phyloP scores from a whole-genome alignment of 2,888 invertebrate species.

The Brachynemurus nebulosus region DNA sequence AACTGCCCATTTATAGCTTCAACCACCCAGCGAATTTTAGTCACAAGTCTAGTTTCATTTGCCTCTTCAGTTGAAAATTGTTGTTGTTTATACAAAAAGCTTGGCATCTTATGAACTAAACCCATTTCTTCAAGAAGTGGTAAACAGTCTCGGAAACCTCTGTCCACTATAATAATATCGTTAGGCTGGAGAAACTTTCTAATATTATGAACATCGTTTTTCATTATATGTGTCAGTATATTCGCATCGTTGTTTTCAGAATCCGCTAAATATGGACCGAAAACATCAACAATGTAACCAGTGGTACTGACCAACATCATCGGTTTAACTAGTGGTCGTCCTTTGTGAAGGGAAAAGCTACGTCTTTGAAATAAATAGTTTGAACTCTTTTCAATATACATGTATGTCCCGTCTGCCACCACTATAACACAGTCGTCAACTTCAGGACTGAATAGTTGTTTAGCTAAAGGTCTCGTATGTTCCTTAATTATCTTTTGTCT shows the following conservation, averaged over 20 bases:
- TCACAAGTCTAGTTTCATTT: not conserved
- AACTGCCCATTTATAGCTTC: slow-evolving; percentile 20
- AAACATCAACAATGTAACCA: not conserved
- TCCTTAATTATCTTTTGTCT: too few relatives aligned
- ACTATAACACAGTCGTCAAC: too few relatives aligned
- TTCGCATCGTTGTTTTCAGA: not conserved
- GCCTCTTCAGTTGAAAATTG: slow-evolving; percentile 12
- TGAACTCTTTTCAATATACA: not conserved
- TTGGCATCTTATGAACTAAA: slow-evolving; percentile 19
- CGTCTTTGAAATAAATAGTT: not conserved
- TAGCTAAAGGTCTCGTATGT: too few relatives aligned
- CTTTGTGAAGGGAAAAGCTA: not conserved
- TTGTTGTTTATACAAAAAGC: slow-evolving; percentile 19
- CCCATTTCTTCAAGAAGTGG: slow-evolving; percentile 14
- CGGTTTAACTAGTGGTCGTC: not conserved
- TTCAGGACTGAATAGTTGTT: too few relatives aligned
- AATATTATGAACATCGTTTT: not conserved
- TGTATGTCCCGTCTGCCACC: not conserved
- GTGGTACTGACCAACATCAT: not conserved
- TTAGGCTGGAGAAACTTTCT: slow-evolving; percentile 13
- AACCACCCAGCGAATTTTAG: slow-evolving; percentile 17
- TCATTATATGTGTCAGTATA: not conserved
- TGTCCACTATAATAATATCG: slow-evolving; percentile 18
- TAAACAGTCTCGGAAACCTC: slow-evolving; percentile 18
- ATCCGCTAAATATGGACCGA: not conserved